Evolutionary conservation across 2,797 vertebrate genomes (phyloP).

Genomic region (Anabacerthia variegaticeps): DNA sequence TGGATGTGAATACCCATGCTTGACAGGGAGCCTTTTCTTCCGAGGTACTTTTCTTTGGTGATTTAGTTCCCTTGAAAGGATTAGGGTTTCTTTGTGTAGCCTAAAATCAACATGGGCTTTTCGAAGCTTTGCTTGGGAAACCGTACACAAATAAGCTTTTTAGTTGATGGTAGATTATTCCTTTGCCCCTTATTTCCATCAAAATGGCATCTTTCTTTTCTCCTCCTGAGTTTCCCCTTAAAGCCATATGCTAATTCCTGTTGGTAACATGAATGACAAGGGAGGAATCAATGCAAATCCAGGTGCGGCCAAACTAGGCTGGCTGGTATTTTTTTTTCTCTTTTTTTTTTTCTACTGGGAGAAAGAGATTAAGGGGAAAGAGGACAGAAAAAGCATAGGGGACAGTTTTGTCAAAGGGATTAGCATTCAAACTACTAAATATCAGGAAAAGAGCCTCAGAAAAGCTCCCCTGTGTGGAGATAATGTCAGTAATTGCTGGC

Average conservation of each 20-base stretch:
- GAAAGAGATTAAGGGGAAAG: slow-evolving; percentile 68
- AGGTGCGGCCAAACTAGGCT: slow-evolving; percentile 83
- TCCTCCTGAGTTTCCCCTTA: slow-evolving; percentile 79
- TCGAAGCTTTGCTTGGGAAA: slow-evolving; percentile 89
- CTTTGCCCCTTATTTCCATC: slow-evolving; percentile 92
- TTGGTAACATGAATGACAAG: slow-evolving; percentile 80
- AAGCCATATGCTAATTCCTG: slow-evolving; percentile 90
- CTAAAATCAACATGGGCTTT: slow-evolving; percentile 95
- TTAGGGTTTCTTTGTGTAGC: slow-evolving; percentile 91
- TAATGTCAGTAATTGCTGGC: slow-evolving; percentile 80
- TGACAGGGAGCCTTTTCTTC: slow-evolving; percentile 90
- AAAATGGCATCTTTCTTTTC: slow-evolving; percentile 88
- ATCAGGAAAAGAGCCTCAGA: slow-evolving; percentile 72
- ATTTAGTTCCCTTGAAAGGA: slow-evolving; percentile 96
- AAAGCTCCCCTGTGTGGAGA: slow-evolving; percentile 67
- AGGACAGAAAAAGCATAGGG: slow-evolving; percentile 22
- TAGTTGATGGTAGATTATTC: slow-evolving; percentile 86
- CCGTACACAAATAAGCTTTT: slow-evolving; percentile 92
- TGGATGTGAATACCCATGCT: slow-evolving; percentile 85
- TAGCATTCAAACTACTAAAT: slow-evolving; percentile 79
- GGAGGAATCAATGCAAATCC: slow-evolving; percentile 81
- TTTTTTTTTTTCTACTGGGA: slow-evolving; percentile 48
- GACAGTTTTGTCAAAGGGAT: slow-evolving; percentile 85
- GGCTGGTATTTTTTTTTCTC: slow-evolving; percentile 75
- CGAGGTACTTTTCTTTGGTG: slow-evolving; percentile 84